Base-by-base conservation (phyloP, 2,113 vertebrate genomes). In the Petrocephalus microphthalmus region DNA sequence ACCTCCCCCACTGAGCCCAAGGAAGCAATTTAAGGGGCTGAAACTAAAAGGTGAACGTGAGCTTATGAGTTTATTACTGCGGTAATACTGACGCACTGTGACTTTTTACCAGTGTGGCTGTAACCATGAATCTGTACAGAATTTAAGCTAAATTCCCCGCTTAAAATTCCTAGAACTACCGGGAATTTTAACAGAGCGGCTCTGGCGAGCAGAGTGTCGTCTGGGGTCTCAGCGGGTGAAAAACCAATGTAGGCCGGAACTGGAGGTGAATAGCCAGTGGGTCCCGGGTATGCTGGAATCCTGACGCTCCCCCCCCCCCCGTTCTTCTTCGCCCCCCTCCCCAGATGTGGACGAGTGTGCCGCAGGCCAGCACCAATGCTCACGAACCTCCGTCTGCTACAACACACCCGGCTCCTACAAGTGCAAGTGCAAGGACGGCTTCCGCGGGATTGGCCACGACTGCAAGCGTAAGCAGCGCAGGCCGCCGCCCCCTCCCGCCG, bases 401-500 rank as follows among this genome's bases (percentile, higher is more conserved):
- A 99, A 99, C 91, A 94, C 96, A 10, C 96, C 94, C 0, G 98
- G 98, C 88, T 98, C 97, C 51, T 99, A 99, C 96, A 97, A 95
- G 92, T 99, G 98, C 94, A 98, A 97, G 93, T 99, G 98, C 91
- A 97, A 94, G 92, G 96, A 97, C 0, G 97, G 97, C n/a, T 98
- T 96, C 93, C 93, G 96, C 90, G 97, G 96, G 33, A 95, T 94
- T 2, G 97, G 97, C 90, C 96, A 94, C 20, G 96, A 93, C 91
- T 99, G 98, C 92, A 96, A 95, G 93, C 91, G 98, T 99, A 95
- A 92, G 98, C 64, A n/a, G 29, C 64, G 7, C 33, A 42, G 25
- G 86, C 22, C 33, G 71, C 71, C 33, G 5, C 1, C 71, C 45
- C 45, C 81, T 84, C 20, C n/a, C 83, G 22, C 81, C 8, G 1